phyloP scores from a whole-genome alignment of 1,140 invertebrate genomes.

The Calephelis virginiensis region DNA sequence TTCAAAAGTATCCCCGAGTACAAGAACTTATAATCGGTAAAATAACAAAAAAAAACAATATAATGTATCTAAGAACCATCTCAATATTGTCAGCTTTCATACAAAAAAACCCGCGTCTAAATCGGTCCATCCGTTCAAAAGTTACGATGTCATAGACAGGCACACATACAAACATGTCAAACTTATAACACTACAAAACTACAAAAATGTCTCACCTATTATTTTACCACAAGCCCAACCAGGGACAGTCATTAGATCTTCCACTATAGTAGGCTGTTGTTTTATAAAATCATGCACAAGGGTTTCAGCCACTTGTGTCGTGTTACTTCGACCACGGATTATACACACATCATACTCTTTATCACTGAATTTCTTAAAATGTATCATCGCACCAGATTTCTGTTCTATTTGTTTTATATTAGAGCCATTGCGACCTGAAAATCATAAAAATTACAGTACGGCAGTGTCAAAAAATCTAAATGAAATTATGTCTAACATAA shows the following conservation, averaged over 20 bases:
- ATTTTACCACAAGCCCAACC: constrained; percentile 82
- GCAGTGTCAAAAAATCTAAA: too few species aligned
- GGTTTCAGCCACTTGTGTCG: constrained; percentile 83
- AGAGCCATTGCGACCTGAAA: constrained; percentile 82
- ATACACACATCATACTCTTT: constrained; percentile 80
- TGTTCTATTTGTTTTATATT: constrained; percentile 86
- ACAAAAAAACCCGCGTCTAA: too few species aligned
- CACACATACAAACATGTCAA: too few species aligned
- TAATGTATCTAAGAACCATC: too few species aligned
- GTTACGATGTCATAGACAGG: too few species aligned
- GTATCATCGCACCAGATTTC: constrained; percentile 84
- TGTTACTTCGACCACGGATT: constrained; percentile 82
- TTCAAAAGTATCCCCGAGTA: too few species aligned
- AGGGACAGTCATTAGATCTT: constrained; percentile 83
- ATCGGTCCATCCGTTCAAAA: too few species aligned
- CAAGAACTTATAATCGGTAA: too few species aligned
- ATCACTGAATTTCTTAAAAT: constrained; percentile 79
- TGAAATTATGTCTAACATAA: too few species aligned
- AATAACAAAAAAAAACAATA: too few species aligned
- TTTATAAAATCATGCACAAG: constrained; percentile 85
- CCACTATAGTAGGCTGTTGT: constrained; percentile 82
- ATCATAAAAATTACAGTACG: neutral
- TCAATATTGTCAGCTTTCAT: too few species aligned
- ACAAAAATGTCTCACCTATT: constrained; percentile 76
- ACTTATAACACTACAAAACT: too few species aligned